Evolutionary conservation across 2,113 vertebrate genomes (phyloP), one percentile per base, ranked within the genome.

Genomic region (Aleadryas rufinucha): DNA sequence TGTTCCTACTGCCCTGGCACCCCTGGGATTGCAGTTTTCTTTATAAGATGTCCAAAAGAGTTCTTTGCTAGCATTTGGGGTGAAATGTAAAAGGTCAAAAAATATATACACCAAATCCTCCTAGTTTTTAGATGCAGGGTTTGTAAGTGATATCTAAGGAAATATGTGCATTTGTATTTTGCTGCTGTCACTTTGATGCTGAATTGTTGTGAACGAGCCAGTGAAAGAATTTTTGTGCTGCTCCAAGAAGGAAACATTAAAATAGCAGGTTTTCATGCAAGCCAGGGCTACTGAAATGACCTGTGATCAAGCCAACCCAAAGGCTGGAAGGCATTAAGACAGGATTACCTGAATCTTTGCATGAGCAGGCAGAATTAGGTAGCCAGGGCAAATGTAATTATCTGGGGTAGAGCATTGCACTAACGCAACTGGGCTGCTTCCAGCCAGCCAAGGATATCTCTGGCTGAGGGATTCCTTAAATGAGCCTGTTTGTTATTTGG

Each of bases 401-500:
- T 14, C 9, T 1, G 3, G 11, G 13, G 16, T 3, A 49, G 14
- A 52, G 13, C 14, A 60, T 7, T 22, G 15, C 0, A 3, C 5
- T 50, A 37, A 76, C 53, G 59, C 61, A 71, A 7, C 22, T 31
- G 22, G n/a, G 41, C 42, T 77, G 45, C 31, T 84, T 65, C 50
- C 72, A 77, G 27, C 15, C 31, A 30, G 1, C 6, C 2, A 1
- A 74, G 41, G n/a, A 20, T 35, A 83, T 6, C 31, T 80, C 45
- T n/a, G 44, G 35, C 35, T 41, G 18, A 74, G 4, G n/a, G 4
- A 2, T 44, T 61, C 30, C 15, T 68, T 22, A 41, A 35, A 30
- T 4, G 26, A 11, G 10, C 37, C 24, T 26, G 4, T 60, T 76
- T 76, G 31, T 22, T 65, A 13, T 77, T 80, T 88, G 35, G 59